A percentile compares a stretch with the other conserved stretches of the same genome.
Evolutionary conservation across 2,113 vertebrate species (phyloP).

Genomic region (Grantiella picta): DNA sequence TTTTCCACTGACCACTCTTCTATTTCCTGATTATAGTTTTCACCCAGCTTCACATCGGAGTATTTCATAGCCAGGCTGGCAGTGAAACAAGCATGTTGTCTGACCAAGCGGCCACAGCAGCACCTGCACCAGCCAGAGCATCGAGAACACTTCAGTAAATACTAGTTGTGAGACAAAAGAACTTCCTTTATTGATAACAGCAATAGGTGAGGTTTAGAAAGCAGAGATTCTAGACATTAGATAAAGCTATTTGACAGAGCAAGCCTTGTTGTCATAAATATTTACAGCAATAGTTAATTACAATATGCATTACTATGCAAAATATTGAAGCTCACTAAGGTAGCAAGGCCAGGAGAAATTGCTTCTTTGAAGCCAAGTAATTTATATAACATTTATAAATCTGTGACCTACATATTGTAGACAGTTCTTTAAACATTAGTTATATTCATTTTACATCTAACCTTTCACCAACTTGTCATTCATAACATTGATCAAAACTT

Average conservation of each 20-base stretch:
- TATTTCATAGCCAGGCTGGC: slow-evolving; percentile 95
- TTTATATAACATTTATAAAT: not conserved
- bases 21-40: slow-evolving; percentile 76
- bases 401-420: not conserved
- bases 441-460: not conserved
- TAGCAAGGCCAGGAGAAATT: not conserved
- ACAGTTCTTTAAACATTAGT: not conserved
- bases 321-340: not conserved
- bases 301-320: not conserved
- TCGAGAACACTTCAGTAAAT: not conserved
- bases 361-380: not conserved
- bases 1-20: slow-evolving; percentile 97
- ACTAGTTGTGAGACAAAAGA: not conserved
- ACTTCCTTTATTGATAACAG: not conserved
- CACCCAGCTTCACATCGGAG: slow-evolving; percentile 94
- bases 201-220: not conserved
- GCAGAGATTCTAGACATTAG: not conserved
- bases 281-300: not conserved
- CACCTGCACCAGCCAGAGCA: slow-evolving; percentile 73
- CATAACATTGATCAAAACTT: not conserved
- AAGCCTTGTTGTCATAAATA: not conserved
- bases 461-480: not conserved
- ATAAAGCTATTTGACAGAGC: not conserved
- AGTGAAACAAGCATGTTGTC: slow-evolving; percentile 95
- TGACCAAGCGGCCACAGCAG: slow-evolving; percentile 94